Evolutionary conservation across 2,797 vertebrate species (phyloP).

Genomic region (Acrossocheilus fasciatus): DNA sequence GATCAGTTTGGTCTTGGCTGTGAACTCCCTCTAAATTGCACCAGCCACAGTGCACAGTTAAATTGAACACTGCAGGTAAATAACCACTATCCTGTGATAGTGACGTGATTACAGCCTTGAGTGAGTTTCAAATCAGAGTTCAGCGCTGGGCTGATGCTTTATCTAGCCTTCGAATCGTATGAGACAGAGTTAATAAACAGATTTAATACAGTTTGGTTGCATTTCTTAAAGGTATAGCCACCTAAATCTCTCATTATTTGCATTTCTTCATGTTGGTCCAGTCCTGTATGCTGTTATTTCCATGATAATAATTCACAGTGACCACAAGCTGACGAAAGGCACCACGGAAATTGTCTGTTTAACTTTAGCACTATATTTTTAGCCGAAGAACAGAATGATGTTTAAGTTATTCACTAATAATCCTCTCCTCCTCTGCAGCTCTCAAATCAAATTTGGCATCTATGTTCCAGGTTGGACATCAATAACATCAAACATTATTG

Average conservation of each 20-base stretch:
- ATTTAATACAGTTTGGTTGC: slow-evolving; percentile 16
- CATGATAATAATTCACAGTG: background rate
- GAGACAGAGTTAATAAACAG: slow-evolving; percentile 10
- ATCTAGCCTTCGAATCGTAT: slow-evolving; percentile 3
- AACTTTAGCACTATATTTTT: background rate
- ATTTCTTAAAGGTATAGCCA: slow-evolving; percentile 4
- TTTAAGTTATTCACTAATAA: background rate
- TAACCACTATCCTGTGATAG: slow-evolving; percentile 56
- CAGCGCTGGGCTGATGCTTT: background rate
- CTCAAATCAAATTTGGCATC: slow-evolving; percentile 17
- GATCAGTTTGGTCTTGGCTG: slow-evolving; percentile 55
- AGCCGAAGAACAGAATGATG: background rate
- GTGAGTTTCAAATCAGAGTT: slow-evolving; percentile 28
- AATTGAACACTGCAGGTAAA: slow-evolving; percentile 63
- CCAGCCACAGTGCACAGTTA: slow-evolving; percentile 40
- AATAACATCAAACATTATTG: slow-evolving; percentile 28
- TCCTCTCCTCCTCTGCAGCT: background rate
- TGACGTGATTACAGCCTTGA: slow-evolving; percentile 50
- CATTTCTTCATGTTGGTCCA: too few relatives aligned
- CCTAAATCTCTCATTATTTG: background rate
- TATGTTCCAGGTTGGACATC: slow-evolving; percentile 8
- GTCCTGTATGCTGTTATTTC: background rate
- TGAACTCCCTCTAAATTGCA: slow-evolving; percentile 54
- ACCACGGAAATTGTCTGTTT: background rate
- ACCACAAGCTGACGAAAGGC: background rate